These are phyloP conservation scores for Microcebus tavaratra DNA, from an alignment of 2,113 vertebrate genomes.

Conservation along the genomic window DNA sequence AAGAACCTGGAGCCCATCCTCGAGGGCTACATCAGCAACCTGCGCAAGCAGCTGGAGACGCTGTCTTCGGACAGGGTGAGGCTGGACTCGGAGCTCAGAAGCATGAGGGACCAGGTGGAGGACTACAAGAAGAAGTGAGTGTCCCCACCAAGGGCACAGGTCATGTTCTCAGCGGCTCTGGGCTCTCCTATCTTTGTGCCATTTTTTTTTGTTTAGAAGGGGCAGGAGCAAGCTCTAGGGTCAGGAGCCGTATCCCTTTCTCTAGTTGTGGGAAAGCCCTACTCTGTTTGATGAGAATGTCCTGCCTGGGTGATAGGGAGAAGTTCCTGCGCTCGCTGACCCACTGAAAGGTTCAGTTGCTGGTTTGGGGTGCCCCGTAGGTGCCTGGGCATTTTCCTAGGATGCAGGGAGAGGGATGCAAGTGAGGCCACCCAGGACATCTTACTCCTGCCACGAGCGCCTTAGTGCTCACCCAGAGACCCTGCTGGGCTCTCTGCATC, in stretches of 20 bases:
- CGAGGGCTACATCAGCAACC: slow-evolving; percentile 87
- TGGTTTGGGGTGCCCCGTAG: neutral
- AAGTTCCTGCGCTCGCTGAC: neutral
- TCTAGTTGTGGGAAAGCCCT: neutral
- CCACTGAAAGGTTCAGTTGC: neutral
- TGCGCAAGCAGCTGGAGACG: slow-evolving; percentile 86
- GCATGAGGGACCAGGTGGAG: slow-evolving; percentile 87
- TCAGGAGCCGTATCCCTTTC: neutral
- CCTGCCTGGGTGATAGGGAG: neutral
- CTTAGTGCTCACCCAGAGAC: neutral
- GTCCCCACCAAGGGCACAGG: neutral
- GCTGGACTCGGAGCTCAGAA: slow-evolving; percentile 87
- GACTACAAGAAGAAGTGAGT: slow-evolving; percentile 89
- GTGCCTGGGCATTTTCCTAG: neutral
- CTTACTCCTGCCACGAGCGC: neutral
- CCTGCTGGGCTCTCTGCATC: neutral
- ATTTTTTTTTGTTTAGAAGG: neutral
- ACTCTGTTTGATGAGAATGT: neutral
- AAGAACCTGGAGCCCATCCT: slow-evolving; percentile 86
- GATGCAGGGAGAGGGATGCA: neutral
- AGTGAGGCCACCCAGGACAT: neutral
- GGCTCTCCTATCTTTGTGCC: neutral
- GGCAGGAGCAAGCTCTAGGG: neutral
- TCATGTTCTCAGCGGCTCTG: neutral
- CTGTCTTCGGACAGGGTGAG: slow-evolving; percentile 86